Conservation (phyloP, 2,113 vertebrate genomes). For the Ellobius talpinus region DNA sequence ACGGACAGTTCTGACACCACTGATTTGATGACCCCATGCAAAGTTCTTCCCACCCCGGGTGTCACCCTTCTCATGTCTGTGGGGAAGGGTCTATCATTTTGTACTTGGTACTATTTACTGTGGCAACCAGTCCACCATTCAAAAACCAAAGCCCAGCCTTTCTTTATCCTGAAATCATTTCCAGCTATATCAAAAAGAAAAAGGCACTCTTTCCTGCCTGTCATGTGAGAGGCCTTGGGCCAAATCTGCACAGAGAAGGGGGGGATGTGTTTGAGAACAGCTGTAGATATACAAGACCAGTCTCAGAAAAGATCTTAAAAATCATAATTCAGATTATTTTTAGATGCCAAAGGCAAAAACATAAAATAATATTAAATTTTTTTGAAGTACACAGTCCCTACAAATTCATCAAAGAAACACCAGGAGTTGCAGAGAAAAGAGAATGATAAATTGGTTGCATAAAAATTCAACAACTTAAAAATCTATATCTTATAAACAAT, state of each 20-base stretch:
- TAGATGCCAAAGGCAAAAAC: constrained; percentile 28
- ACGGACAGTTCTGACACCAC: neutral
- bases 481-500: neutral
- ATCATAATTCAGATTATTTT: neutral
- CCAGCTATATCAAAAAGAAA: constrained; percentile 7
- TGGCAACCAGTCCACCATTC: neutral
- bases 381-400: constrained; percentile 13
- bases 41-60: neutral
- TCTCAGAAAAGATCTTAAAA: neutral
- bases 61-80: neutral
- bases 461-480: neutral
- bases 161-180: constrained; percentile 33
- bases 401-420: constrained; percentile 5
- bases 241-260: neutral
- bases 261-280: neutral
- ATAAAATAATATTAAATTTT: neutral
- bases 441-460: neutral
- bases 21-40: neutral
- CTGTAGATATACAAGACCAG: no score
- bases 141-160: constrained; percentile 40
- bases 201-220: neutral
- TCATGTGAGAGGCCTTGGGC: neutral
- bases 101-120: neutral
- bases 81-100: neutral
- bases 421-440: constrained; percentile 25